Conservation (phyloP, 1,140 invertebrate genomes). For the Araneus ventricosus region DNA sequence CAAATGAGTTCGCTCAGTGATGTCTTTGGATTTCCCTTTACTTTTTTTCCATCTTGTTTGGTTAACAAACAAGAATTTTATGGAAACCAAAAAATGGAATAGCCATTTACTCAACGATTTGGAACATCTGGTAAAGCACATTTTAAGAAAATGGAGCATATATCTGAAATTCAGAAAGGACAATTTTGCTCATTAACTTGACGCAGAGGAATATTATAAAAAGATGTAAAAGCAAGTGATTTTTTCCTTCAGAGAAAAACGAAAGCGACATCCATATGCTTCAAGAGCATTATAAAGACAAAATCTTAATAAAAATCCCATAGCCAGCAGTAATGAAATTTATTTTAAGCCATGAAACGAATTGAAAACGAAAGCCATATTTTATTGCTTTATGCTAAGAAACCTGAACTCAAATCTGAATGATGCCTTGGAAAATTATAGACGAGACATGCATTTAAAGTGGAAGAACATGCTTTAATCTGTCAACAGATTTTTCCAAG, state of each 20-base stretch:
- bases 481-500: too few relatives aligned
- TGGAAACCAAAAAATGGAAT: neutral
- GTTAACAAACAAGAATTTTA: neutral
- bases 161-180: slow-evolving; percentile 18
- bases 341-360: too few relatives aligned
- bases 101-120: neutral
- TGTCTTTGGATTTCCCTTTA: neutral
- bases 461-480: too few relatives aligned
- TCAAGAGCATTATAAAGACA: too few relatives aligned
- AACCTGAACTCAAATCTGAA: too few relatives aligned
- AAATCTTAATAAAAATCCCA: too few relatives aligned
- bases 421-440: too few relatives aligned
- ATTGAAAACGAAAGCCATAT: too few relatives aligned
- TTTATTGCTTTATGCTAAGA: too few relatives aligned
- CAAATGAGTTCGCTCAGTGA: slow-evolving; percentile 42
- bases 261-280: neutral
- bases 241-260: neutral
- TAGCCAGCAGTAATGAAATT: too few relatives aligned
- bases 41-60: neutral
- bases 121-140: neutral
- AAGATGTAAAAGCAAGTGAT: neutral
- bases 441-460: too few relatives aligned
- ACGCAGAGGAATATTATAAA: neutral
- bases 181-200: neutral
- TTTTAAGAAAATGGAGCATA: slow-evolving; percentile 1